Percentiles rank a stretch among this genome's conserved stretches.
Evolutionary conservation across 2,888 invertebrate species (phyloP).

Genomic region (Polymixis lichenea): DNA sequence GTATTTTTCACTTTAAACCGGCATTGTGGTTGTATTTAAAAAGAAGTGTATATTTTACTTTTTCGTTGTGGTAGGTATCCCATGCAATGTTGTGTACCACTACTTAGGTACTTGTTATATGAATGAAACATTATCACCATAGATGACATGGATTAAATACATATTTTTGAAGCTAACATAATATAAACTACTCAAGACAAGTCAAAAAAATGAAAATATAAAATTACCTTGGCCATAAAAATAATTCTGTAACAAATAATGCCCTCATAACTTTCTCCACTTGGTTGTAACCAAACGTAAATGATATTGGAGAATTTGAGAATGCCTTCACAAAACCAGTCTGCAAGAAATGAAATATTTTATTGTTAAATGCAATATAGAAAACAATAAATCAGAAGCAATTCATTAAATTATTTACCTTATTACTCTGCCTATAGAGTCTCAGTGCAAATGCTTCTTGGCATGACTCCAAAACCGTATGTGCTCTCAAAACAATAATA

Average conservation of each 20-base stretch:
- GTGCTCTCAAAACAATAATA: conserved; percentile 97
- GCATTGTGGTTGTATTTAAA: no score
- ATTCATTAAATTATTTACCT: conserved; percentile 84
- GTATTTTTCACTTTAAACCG: no score
- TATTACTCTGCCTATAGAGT: conserved; percentile 97
- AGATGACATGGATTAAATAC: neutral
- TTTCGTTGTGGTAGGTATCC: no score
- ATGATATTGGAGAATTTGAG: conserved; percentile 96
- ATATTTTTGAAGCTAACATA: neutral
- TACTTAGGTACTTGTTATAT: no score
- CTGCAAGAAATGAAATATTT: conserved; percentile 84
- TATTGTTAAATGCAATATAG: neutral
- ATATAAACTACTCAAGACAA: neutral
- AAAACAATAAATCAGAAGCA: conserved; percentile 1
- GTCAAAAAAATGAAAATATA: neutral
- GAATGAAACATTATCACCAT: no score
- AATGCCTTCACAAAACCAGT: conserved; percentile 99
- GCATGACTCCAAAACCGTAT: conserved; percentile 96
- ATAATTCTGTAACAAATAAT: conserved; percentile 97
- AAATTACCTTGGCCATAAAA: conserved; percentile 96
- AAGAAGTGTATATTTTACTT: no score
- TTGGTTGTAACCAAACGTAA: conserved; percentile 97
- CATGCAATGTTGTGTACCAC: no score
- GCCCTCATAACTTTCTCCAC: conserved; percentile 98
- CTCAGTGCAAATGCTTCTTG: conserved; percentile 98